A percentile compares a stretch with the other conserved stretches of the same genome.
These are phyloP conservation scores for Trochalopteron elliotii DNA, from an alignment of 2,113 vertebrate species.

Conservation along the genomic window DNA sequence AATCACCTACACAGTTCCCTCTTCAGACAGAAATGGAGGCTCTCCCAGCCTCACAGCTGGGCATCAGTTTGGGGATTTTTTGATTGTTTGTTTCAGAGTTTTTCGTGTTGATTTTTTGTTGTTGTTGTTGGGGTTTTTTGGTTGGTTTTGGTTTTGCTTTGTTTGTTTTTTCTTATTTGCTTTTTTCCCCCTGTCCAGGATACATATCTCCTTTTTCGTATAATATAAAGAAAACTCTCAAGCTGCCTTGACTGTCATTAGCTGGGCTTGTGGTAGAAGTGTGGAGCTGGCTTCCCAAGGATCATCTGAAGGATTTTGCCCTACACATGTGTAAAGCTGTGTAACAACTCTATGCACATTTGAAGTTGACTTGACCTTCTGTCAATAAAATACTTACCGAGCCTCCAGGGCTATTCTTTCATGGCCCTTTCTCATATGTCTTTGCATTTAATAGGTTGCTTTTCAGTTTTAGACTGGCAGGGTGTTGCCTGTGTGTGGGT, in stretches of 20 bases:
- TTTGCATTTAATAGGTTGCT: not conserved
- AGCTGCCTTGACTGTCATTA: not conserved
- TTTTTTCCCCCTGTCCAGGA: not conserved
- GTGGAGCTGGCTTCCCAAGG: not conserved
- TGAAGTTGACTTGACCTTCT: not conserved
- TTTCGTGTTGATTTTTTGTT: not conserved
- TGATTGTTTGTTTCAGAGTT: not conserved
- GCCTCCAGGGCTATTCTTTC: not conserved
- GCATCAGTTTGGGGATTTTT: not conserved
- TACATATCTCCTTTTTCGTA: not conserved
- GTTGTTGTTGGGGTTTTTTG: too few species aligned
- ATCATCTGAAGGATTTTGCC: not conserved
- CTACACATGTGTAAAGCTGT: not conserved
- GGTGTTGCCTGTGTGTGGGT: not conserved
- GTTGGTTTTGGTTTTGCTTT: not conserved
- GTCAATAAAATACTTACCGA: not conserved
- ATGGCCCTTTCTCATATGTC: not conserved
- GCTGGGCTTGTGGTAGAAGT: not conserved
- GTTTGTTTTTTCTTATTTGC: not conserved
- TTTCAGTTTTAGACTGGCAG: not conserved
- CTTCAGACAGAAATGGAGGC: not conserved
- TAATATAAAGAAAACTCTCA: not conserved
- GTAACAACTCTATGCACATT: not conserved
- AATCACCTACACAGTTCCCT: not conserved
- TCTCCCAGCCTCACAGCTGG: not conserved